Conservation (phyloP, 2,797 vertebrate species). For the Otolemur crassicaudatus region DNA sequence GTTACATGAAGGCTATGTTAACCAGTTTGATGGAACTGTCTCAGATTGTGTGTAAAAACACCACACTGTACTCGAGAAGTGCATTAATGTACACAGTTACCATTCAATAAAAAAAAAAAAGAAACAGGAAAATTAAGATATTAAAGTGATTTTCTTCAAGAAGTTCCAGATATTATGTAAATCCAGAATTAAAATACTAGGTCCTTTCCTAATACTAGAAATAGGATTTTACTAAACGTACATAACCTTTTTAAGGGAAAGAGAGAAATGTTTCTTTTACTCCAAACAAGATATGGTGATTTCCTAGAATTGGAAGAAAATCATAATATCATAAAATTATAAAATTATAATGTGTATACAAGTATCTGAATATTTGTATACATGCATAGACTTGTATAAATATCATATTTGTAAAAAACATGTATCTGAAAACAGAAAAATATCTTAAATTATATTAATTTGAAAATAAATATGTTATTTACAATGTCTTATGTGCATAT, state of each 20-base stretch:
- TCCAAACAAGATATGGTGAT: background rate
- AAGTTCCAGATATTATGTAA: background rate
- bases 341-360: background rate
- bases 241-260: background rate
- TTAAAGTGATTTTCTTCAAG: background rate
- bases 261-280: background rate
- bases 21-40: no score
- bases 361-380: background rate
- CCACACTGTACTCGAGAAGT: no score
- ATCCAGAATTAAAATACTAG: background rate
- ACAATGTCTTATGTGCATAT: background rate
- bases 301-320: background rate
- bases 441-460: background rate
- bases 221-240: background rate
- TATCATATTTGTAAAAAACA: background rate
- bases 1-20: no score
- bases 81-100: no score
- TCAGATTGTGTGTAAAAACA: no score
- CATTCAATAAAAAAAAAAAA: background rate
- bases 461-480: background rate
- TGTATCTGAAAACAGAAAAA: conserved; percentile 21
- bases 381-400: background rate
- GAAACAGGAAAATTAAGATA: conserved; percentile 18
- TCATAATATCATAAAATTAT: background rate
- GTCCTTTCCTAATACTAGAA: background rate